phyloP scores from a whole-genome alignment of 2,113 vertebrate genomes.

The Chloroceryle aenea region DNA sequence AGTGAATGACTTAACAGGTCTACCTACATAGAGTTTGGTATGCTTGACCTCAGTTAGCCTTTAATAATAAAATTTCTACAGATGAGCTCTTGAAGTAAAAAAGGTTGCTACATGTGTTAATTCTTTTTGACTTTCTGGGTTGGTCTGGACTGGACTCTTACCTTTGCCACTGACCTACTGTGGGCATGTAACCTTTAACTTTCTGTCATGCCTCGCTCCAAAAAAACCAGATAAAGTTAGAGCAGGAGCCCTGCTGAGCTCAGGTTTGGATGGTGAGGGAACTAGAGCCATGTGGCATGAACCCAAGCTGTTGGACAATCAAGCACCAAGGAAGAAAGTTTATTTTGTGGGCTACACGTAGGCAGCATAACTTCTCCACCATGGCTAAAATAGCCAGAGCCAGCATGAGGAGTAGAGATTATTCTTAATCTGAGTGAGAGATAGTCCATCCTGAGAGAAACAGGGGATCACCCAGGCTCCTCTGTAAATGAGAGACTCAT shows the following conservation, averaged over 20 bases:
- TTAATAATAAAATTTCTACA: background rate
- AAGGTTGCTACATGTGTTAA: fast-evolving
- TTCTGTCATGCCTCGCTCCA: background rate
- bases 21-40: background rate
- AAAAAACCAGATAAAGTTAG: background rate
- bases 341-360: background rate
- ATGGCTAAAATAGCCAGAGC: background rate
- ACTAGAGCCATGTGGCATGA: background rate
- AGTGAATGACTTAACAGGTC: background rate
- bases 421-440: fast-evolving
- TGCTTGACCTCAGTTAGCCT: background rate
- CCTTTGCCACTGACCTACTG: background rate
- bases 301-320: background rate
- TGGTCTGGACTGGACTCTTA: background rate
- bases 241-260: background rate
- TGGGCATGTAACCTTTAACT: background rate
- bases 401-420: background rate
- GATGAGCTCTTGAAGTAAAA: background rate
- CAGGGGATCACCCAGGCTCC: background rate
- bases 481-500: background rate
- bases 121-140: background rate
- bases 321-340: background rate
- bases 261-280: background rate
- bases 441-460: background rate
- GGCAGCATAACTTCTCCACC: background rate